phyloP scores from a whole-genome alignment of 1,140 invertebrate genomes.

The Condylostylus longicornis region DNA sequence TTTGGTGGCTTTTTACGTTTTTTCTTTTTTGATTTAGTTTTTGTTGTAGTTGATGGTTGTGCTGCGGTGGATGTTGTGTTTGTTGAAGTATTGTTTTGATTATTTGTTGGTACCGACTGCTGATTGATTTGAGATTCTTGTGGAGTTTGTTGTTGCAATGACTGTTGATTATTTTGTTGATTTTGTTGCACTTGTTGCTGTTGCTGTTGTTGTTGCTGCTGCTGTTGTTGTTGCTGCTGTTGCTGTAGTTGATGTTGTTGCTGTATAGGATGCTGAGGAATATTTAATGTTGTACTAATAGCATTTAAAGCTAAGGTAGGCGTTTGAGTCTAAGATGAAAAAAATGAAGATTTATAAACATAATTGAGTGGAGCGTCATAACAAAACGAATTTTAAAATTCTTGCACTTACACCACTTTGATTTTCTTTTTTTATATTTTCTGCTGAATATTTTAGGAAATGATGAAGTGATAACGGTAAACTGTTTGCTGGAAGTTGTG shows the following conservation, averaged over 20 bases:
- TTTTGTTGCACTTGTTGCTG: slow-evolving; percentile 11
- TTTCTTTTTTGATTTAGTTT: slow-evolving; percentile 49
- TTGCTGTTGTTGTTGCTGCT: slow-evolving; percentile 19
- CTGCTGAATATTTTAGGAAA: slow-evolving; percentile 67
- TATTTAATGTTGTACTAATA: slow-evolving; percentile 27
- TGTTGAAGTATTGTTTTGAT: not conserved
- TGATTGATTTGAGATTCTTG: slow-evolving; percentile 4
- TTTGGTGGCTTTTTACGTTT: slow-evolving; percentile 68
- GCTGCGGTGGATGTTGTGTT: slow-evolving; percentile 4
- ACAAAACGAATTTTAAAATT: not conserved
- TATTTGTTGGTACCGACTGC: slow-evolving; percentile 4
- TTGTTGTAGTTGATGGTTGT: slow-evolving; percentile 9
- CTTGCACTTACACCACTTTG: slow-evolving; percentile 26
- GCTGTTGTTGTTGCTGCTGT: slow-evolving; percentile 15
- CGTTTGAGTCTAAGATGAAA: slow-evolving; percentile 25
- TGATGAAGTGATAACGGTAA: slow-evolving; percentile 65
- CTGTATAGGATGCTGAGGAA: slow-evolving; percentile 19
- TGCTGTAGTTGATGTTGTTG: slow-evolving; percentile 6
- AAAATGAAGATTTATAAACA: not conserved
- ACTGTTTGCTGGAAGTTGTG: slow-evolving; percentile 54
- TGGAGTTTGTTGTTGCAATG: not conserved
- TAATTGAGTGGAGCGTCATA: not conserved
- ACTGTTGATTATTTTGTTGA: slow-evolving; percentile 10
- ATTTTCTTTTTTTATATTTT: slow-evolving; percentile 56
- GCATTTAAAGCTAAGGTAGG: slow-evolving; percentile 28